Percentiles rank a stretch among this genome's conserved stretches.
These are phyloP conservation scores for Austrolebias charrua DNA, from an alignment of 2,797 vertebrate genomes.

Conservation along the genomic window DNA sequence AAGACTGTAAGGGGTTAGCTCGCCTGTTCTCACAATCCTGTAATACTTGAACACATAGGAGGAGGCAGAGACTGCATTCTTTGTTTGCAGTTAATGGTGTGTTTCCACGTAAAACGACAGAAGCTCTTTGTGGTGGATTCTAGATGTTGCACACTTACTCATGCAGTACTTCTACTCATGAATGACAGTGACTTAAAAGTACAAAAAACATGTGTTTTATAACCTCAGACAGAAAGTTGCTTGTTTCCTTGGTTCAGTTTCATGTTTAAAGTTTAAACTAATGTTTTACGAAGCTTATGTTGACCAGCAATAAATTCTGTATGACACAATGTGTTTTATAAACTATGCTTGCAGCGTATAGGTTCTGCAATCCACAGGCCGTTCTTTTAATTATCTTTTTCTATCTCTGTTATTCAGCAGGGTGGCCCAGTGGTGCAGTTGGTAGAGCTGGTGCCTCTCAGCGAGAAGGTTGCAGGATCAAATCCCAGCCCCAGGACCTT, in stretches of 20 bases:
- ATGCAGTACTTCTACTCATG: conserved; percentile 26
- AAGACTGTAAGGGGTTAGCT: conserved; percentile 60
- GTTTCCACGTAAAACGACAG: conserved; percentile 50
- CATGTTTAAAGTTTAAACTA: neutral
- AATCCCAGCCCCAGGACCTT: too few relatives aligned
- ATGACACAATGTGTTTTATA: too few relatives aligned
- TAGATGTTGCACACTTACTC: conserved; percentile 35
- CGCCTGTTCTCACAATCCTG: conserved; percentile 56
- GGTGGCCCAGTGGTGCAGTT: too few relatives aligned
- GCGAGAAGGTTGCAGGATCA: too few relatives aligned
- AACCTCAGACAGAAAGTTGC: conserved; percentile 10
- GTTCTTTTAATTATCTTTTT: too few relatives aligned
- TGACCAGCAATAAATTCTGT: too few relatives aligned
- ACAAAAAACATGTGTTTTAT: conserved; percentile 11
- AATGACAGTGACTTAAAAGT: conserved; percentile 14
- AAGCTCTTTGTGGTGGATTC: conserved; percentile 25
- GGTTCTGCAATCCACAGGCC: too few relatives aligned
- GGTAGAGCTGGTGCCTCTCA: too few relatives aligned
- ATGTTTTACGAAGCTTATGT: too few relatives aligned
- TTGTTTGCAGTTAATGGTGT: conserved; percentile 55
- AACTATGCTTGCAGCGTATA: too few relatives aligned
- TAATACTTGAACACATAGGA: conserved; percentile 55
- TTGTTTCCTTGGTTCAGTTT: neutral
- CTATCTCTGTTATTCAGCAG: too few relatives aligned
- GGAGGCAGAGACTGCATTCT: conserved; percentile 41